Evolutionary conservation across 2,797 vertebrate genomes (phyloP).

Genomic region (Buceros bicornis): DNA sequence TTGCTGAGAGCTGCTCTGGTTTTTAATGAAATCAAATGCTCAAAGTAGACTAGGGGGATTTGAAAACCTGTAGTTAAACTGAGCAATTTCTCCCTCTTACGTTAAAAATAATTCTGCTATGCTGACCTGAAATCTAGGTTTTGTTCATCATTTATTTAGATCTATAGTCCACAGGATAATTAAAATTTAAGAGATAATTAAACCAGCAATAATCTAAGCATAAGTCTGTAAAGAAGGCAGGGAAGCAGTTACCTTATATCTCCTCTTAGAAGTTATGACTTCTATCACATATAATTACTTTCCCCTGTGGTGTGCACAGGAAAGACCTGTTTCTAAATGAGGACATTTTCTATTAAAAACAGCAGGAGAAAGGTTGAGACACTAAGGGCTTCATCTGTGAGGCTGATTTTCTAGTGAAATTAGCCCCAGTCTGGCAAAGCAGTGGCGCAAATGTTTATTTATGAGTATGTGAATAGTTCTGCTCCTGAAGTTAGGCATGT

Average conservation of each 20-base stretch:
- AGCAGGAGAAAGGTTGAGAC: conserved; percentile 32
- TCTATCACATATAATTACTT: conserved; percentile 67
- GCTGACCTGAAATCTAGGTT: conserved; percentile 23
- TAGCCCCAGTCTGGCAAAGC: neutral
- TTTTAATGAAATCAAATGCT: neutral
- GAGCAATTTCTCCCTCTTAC: neutral
- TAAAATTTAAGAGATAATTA: conserved; percentile 67
- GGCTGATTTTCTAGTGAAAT: neutral
- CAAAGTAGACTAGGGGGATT: neutral
- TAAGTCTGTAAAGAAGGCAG: conserved; percentile 47
- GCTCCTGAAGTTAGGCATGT: neutral
- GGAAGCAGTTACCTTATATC: conserved; percentile 48
- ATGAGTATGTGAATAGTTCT: neutral
- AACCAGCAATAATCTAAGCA: conserved; percentile 51
- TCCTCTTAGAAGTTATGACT: conserved; percentile 63
- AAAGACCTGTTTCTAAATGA: conserved; percentile 35
- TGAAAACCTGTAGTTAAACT: neutral
- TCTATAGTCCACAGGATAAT: conserved; percentile 40
- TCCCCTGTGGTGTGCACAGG: conserved; percentile 8
- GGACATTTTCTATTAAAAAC: conserved; percentile 42
- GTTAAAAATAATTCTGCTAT: neutral
- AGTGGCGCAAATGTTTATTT: neutral
- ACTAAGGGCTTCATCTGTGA: neutral
- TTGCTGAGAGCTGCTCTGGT: neutral
- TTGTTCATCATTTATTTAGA: conserved; percentile 42